Percentiles rank a stretch among this genome's conserved stretches.
These are phyloP conservation scores for Meloidogyne chitwoodi DNA, from an alignment of 1,140 invertebrate genomes.

Conservation along the genomic window DNA sequence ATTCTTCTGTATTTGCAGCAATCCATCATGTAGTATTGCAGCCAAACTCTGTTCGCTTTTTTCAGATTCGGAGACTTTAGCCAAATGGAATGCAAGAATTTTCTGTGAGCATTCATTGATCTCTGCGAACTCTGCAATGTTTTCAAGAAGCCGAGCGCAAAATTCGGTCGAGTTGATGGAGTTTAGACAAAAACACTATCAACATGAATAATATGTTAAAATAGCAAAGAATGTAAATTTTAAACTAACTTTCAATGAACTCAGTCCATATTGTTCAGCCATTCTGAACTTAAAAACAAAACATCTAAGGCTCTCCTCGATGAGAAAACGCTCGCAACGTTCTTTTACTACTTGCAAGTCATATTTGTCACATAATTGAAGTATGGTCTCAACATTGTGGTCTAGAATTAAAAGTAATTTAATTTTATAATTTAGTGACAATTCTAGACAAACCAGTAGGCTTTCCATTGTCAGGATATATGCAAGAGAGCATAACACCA, in stretches of 20 bases:
- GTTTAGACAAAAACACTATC: conserved; percentile 1
- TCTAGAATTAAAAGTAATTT: neutral
- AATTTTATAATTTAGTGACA: neutral
- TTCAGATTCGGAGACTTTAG: conserved; percentile 12
- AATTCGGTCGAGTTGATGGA: conserved; percentile 5
- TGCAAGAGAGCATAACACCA: conserved; percentile 9
- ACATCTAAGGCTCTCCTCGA: conserved; percentile 7
- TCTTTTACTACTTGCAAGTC: conserved; percentile 14
- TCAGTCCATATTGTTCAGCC: conserved; percentile 17
- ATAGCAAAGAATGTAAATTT: neutral
- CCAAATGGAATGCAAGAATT: conserved; percentile 3
- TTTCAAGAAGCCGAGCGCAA: conserved; percentile 10
- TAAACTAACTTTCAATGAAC: conserved; percentile 12
- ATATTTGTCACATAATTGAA: conserved; percentile 18
- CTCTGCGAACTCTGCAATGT: conserved; percentile 13
- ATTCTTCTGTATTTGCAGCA: neutral
- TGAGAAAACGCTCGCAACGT: conserved; percentile 15
- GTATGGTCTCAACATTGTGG: neutral
- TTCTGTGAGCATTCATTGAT: conserved; percentile 4
- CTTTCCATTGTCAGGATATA: conserved; percentile 14
- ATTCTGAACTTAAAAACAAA: conserved; percentile 17
- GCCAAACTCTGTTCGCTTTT: conserved; percentile 15
- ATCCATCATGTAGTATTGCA: conserved; percentile 5
- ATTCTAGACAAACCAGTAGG: neutral
- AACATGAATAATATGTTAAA: neutral